Evolutionary conservation across 2,113 vertebrate genomes (phyloP).

Genomic region (Mastomys coucha): DNA sequence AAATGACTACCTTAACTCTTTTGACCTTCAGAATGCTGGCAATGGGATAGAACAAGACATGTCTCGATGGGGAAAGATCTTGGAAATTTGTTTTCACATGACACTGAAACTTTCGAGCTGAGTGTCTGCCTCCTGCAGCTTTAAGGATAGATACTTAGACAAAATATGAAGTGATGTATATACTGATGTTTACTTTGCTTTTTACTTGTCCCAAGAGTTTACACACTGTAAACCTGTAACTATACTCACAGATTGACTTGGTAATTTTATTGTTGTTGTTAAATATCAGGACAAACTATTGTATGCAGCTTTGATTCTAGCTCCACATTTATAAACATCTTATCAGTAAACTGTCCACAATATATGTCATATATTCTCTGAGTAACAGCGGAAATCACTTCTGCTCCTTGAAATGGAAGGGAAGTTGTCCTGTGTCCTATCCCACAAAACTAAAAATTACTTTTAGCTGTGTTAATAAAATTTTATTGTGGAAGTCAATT

Average conservation of each 20-base stretch:
- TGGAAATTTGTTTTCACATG: neutral
- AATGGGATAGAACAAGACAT: rapidly evolving
- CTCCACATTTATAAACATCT: slow-evolving; percentile 1
- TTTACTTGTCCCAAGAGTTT: neutral
- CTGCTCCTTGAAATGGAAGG: neutral
- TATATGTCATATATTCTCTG: neutral
- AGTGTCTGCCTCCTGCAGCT: slow-evolving; percentile 23
- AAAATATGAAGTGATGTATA: neutral
- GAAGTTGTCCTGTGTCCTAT: neutral
- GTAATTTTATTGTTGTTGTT: neutral
- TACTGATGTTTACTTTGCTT: neutral
- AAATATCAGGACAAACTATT: neutral
- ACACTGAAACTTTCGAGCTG: neutral
- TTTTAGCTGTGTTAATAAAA: neutral
- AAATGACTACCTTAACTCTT: neutral
- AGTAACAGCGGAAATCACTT: neutral
- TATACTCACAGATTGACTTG: slow-evolving; percentile 10
- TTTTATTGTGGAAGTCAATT: neutral
- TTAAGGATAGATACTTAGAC: neutral
- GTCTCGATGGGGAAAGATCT: neutral
- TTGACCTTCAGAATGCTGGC: neutral
- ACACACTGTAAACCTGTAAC: neutral
- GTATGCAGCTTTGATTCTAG: neutral
- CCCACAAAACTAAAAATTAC: neutral
- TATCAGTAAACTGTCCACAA: neutral